These are phyloP conservation scores for Ceraclea dissimilis DNA, from an alignment of 2,888 invertebrate genomes.

Conservation along the genomic window DNA sequence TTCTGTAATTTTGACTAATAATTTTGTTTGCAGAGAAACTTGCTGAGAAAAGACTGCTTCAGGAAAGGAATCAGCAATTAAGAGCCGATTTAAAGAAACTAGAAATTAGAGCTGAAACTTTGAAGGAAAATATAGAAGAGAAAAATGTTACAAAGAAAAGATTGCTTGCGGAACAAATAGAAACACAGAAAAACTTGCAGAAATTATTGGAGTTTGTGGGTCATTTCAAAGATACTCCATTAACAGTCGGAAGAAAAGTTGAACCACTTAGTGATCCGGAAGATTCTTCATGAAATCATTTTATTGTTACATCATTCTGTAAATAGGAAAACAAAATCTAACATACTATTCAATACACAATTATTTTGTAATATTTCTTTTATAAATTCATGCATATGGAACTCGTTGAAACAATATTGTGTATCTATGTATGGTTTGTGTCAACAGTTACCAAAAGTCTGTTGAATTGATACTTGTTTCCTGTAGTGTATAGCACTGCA, in stretches of 20 bases:
- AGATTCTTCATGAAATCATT: neutral
- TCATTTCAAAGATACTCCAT: constrained; percentile 32
- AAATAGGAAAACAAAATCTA: neutral
- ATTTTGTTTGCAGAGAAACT: constrained; percentile 35
- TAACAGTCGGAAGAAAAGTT: neutral
- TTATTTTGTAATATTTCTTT: no score
- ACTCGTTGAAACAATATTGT: no score
- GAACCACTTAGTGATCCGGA: neutral
- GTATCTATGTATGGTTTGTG: no score
- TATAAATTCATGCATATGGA: no score
- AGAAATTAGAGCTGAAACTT: constrained; percentile 39
- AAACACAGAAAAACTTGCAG: constrained; percentile 44
- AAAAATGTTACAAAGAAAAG: constrained; percentile 44
- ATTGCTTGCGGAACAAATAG: constrained; percentile 42
- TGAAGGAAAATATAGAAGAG: constrained; percentile 43
- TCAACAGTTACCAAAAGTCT: no score
- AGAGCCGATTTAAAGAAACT: constrained; percentile 42
- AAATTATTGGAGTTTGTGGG: constrained; percentile 46
- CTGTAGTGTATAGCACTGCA: no score
- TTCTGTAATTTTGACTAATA: no score
- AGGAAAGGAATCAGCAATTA: constrained; percentile 43
- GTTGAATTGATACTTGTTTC: no score
- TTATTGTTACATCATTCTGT: neutral
- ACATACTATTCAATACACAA: no score
- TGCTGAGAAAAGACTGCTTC: constrained; percentile 40